These are phyloP conservation scores for Monodelphis domestica DNA, from an alignment of 2,797 vertebrate genomes.

Conservation along the genomic window DNA sequence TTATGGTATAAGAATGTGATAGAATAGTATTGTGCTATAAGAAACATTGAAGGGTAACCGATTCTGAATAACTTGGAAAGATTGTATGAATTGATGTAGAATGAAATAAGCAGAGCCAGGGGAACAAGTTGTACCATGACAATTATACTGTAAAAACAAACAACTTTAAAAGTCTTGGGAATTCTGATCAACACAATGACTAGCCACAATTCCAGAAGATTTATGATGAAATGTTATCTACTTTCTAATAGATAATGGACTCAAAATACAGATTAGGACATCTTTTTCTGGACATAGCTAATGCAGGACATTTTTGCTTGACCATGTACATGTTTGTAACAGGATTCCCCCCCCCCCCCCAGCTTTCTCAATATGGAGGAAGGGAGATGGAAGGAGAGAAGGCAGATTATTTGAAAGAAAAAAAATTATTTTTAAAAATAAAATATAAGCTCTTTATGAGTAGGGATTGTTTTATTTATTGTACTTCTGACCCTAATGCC, in stretches of 20 bases:
- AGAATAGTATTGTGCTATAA: not conserved
- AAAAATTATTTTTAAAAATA: not conserved
- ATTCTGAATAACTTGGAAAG: not conserved
- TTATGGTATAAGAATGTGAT: not conserved
- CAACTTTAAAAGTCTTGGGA: not conserved
- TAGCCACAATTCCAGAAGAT: not conserved
- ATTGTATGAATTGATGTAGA: not conserved
- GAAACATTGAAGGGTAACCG: not conserved
- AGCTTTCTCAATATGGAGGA: not conserved
- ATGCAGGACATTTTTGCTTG: not conserved
- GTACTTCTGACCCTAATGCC: not conserved
- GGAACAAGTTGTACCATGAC: not conserved
- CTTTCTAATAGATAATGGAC: not conserved
- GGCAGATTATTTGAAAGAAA: not conserved
- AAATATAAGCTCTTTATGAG: not conserved
- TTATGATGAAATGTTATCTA: not conserved
- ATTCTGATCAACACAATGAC: not conserved
- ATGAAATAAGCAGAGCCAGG: not conserved
- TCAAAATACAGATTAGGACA: not conserved
- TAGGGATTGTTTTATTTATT: not conserved
- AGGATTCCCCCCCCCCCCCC: too few relatives aligned
- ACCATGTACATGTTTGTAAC: not conserved
- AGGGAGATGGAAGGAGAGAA: not conserved
- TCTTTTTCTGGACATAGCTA: not conserved
- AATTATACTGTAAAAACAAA: not conserved